Evolutionary conservation across 2,113 vertebrate species (phyloP).

Genomic region (Anser cygnoides): DNA sequence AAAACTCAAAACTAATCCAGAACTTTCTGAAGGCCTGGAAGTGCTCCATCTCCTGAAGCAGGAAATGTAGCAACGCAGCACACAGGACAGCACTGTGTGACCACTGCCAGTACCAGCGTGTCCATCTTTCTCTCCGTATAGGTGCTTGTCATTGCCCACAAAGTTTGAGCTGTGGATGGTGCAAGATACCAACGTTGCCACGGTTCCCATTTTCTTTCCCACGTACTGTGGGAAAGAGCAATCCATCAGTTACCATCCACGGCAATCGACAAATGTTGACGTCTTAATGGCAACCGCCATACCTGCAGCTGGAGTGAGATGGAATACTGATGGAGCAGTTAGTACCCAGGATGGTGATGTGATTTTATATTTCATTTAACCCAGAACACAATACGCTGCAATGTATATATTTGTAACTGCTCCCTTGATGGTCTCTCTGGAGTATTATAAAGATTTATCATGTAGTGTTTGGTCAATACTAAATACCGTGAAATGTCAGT

Average conservation of each 20-base stretch:
- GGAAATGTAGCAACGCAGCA: rapidly evolving
- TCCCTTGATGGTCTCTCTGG: conserved; percentile 61
- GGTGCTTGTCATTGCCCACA: rapidly evolving
- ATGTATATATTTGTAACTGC: conserved; percentile 70
- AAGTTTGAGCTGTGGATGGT: not conserved
- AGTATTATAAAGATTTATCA: conserved; percentile 73
- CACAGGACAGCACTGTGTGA: rapidly evolving
- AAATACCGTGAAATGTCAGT: conserved; percentile 71
- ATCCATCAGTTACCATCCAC: not conserved
- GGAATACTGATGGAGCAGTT: conserved; percentile 50
- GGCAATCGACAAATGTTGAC: not conserved
- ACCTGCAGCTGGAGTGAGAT: conserved; percentile 35
- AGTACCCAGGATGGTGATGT: conserved; percentile 20
- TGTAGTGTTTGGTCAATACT: conserved; percentile 70
- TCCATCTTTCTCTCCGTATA: not conserved
- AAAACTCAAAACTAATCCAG: not conserved
- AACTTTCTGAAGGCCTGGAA: not conserved
- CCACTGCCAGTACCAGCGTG: not conserved
- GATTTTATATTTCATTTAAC: conserved; percentile 68
- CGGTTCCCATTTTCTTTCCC: not conserved
- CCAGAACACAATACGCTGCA: conserved; percentile 54
- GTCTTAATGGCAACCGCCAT: conserved; percentile 23
- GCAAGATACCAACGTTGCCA: rapidly evolving
- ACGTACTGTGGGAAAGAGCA: rapidly evolving
- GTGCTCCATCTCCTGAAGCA: not conserved